Evolutionary conservation across 2,113 vertebrate species (phyloP), one percentile per base, ranked within the genome.

Genomic region (Otocyon megalotis): DNA sequence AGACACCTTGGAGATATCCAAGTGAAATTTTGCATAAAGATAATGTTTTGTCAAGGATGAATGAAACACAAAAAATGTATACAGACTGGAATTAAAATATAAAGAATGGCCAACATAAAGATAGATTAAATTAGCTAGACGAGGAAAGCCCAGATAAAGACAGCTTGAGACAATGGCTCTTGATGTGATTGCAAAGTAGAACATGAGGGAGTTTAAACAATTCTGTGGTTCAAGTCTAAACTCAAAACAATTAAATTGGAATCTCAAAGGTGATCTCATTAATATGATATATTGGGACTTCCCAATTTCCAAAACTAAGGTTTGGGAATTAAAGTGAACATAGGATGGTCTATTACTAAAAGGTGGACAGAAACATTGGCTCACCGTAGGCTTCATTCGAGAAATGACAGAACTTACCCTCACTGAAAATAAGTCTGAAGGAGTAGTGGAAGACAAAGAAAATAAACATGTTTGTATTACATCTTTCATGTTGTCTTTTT

Each of bases 91-190:
- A 2, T 69, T 80, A 76, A 95, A 76, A 24, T 35, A 30, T 37
- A 56, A 88, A 67, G 30, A 8, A 67, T 26, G 3, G 2, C 58
- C 26, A 58, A 9, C 6, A n/a, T 32, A 32, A 63, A 69, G 65
- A 50, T 28, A 54, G 6, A 67, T 43, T 35, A 35, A 54, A 67
- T 32, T 30, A 56, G 11, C 2, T 22, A 8, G 12, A 63, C 20
- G 2, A 83, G 20, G 4, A 50, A 15, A 85, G 0, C 0, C 13
- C 43, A 56, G 28, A 12, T 81, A 58, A 86, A 60, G 11, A 6
- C 0, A 62, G 4, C 9, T 53, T 28, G 20, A 87, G 16, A 67
- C 2, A 26, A 24, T 2, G 1, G 0, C 19, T 92, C 22, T 53
- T 50, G 22, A 43, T 7, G 8, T 22, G 12, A 56, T 69, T 37